These are phyloP conservation scores for Uropsilus gracilis DNA, from an alignment of 2,113 vertebrate genomes.

Conservation along the genomic window DNA sequence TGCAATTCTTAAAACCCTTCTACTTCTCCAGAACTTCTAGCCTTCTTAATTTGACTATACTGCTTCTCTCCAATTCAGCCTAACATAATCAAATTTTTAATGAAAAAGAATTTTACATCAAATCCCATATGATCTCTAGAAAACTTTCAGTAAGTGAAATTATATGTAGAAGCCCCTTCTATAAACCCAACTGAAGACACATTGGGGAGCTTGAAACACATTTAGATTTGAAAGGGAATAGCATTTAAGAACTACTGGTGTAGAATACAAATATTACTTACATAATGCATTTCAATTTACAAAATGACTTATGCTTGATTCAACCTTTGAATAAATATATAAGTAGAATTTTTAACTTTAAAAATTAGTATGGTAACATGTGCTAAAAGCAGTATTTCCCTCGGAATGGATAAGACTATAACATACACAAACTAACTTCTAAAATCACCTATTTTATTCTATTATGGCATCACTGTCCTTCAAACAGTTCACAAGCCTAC, in stretches of 20 bases:
- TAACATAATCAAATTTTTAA: neutral
- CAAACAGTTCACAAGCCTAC: neutral
- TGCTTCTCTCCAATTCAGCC: neutral
- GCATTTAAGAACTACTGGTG: neutral
- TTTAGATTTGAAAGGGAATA: neutral
- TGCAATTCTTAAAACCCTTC: neutral
- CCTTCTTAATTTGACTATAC: neutral
- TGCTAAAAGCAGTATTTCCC: neutral
- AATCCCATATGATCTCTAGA: neutral
- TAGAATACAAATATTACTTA: neutral
- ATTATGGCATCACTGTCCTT: rapidly evolving
- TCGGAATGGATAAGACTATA: neutral
- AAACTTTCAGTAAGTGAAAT: conserved; percentile 16
- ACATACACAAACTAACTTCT: too few species aligned
- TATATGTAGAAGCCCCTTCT: neutral
- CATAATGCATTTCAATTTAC: neutral
- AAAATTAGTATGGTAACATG: neutral
- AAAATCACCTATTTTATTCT: neutral
- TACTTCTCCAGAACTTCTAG: neutral
- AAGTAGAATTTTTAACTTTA: neutral
- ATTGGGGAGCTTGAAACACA: neutral
- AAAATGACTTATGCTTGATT: conserved; percentile 22
- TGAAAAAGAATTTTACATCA: conserved; percentile 19
- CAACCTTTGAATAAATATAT: neutral
- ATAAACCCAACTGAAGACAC: neutral